A percentile compares a stretch with the other conserved stretches of the same genome.
phyloP scores from a whole-genome alignment of 2,113 vertebrate genomes.

The Passer domesticus region DNA sequence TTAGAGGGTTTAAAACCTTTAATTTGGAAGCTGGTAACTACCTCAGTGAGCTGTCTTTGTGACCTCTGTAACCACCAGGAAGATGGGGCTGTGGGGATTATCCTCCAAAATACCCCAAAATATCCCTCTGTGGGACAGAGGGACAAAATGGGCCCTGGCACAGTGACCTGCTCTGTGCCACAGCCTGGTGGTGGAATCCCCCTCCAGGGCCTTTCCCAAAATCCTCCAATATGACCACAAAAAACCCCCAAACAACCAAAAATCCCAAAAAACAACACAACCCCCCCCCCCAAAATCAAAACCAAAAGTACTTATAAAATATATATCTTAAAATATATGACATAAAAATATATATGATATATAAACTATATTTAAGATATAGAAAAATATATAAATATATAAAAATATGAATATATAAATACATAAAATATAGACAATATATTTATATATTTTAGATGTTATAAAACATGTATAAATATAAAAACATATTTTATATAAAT shows the following conservation, averaged over 20 bases:
- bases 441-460: no score
- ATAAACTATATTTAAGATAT: no score
- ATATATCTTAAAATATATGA: no score
- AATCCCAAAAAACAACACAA: no score
- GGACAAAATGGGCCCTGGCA: background rate
- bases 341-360: no score
- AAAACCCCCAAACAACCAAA: background rate
- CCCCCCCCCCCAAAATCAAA: no score
- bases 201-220: background rate
- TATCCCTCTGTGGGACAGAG: background rate
- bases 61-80: background rate
- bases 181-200: background rate
- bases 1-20: background rate
- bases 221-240: background rate
- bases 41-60: background rate
- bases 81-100: background rate
- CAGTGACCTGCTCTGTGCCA: background rate
- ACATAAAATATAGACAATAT: no score
- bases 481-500: no score
- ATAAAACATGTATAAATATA: no score
- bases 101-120: background rate
- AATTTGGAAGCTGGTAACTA: background rate
- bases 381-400: no score
- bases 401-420: no score
- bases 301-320: no score